These are phyloP conservation scores for Carposina sasakii DNA, from an alignment of 1,140 invertebrate genomes.

Conservation along the genomic window DNA sequence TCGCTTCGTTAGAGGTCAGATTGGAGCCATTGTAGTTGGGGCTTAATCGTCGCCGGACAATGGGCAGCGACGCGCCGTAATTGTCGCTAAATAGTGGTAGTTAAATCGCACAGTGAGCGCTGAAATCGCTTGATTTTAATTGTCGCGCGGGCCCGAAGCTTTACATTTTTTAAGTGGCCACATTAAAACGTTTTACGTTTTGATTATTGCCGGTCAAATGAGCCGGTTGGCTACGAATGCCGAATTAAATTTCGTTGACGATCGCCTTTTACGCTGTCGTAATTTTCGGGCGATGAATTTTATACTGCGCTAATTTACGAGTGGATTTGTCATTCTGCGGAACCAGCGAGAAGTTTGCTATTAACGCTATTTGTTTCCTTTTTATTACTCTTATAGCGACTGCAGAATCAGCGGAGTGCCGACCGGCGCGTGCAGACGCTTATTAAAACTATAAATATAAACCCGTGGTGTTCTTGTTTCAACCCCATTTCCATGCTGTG, in stretches of 20 bases:
- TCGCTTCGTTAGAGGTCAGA: slow-evolving; percentile 64
- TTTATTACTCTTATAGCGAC: slow-evolving; percentile 39
- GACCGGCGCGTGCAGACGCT: slow-evolving; percentile 45
- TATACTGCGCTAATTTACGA: slow-evolving; percentile 31
- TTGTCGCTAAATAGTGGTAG: slow-evolving; percentile 59
- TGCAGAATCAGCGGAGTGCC: slow-evolving; percentile 23
- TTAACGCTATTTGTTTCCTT: slow-evolving; percentile 22
- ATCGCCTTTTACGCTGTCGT: slow-evolving; percentile 44
- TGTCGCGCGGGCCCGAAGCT: slow-evolving; percentile 13
- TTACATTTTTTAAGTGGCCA: slow-evolving; percentile 24
- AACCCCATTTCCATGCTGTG: slow-evolving; percentile 41
- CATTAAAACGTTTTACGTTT: slow-evolving; percentile 40
- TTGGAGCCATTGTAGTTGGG: slow-evolving; percentile 54
- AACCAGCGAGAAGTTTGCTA: slow-evolving; percentile 20
- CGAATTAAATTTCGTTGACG: slow-evolving; percentile 50
- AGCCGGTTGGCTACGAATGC: slow-evolving; percentile 40
- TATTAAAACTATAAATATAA: slow-evolving; percentile 67
- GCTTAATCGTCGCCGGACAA: slow-evolving; percentile 58
- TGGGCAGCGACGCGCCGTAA: slow-evolving; percentile 58
- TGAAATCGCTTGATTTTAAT: slow-evolving; percentile 53
- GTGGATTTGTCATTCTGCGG: slow-evolving; percentile 21
- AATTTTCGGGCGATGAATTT: slow-evolving; percentile 48
- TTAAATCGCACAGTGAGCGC: slow-evolving; percentile 35
- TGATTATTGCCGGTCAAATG: slow-evolving; percentile 52
- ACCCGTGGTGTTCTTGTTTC: slow-evolving; percentile 35